phyloP scores from a whole-genome alignment of 2,888 invertebrate species.

The Cosmia trapezina region DNA sequence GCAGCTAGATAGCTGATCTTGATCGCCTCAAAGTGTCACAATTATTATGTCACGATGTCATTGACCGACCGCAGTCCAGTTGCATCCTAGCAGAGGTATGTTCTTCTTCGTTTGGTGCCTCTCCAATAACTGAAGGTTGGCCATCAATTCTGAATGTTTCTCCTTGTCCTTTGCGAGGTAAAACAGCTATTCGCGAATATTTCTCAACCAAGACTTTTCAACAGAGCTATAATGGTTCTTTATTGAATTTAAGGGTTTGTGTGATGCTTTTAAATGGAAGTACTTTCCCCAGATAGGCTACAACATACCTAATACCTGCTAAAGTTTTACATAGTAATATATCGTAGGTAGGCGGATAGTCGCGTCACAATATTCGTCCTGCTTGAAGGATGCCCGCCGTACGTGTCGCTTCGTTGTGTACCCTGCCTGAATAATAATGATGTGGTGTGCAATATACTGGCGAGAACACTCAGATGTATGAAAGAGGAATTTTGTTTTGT shows the following conservation, averaged over 20 bases:
- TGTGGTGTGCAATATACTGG: slow-evolving; percentile 38
- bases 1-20: too few relatives aligned
- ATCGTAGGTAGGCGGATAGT: slow-evolving; percentile 54
- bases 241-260: background rate
- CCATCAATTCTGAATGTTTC: too few relatives aligned
- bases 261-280: too few relatives aligned
- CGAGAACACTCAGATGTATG: slow-evolving; percentile 2
- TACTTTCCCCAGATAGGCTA: background rate
- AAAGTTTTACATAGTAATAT: slow-evolving; percentile 56
- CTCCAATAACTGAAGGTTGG: too few relatives aligned
- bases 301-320: slow-evolving; percentile 39
- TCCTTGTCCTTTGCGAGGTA: too few relatives aligned
- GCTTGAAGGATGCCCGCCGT: slow-evolving; percentile 76
- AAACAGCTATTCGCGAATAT: too few relatives aligned
- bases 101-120: too few relatives aligned
- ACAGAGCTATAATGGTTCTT: too few relatives aligned
- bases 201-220: too few relatives aligned
- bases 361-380: slow-evolving; percentile 70
- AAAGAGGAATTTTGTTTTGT: slow-evolving; percentile 3
- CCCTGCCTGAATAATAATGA: slow-evolving; percentile 71
- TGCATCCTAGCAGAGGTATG: background rate
- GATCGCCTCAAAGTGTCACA: background rate
- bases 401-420: slow-evolving; percentile 71
- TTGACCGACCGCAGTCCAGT: background rate
- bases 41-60: background rate